Conservation (phyloP, 2,888 invertebrate genomes). For the Trachelus tabidus region DNA sequence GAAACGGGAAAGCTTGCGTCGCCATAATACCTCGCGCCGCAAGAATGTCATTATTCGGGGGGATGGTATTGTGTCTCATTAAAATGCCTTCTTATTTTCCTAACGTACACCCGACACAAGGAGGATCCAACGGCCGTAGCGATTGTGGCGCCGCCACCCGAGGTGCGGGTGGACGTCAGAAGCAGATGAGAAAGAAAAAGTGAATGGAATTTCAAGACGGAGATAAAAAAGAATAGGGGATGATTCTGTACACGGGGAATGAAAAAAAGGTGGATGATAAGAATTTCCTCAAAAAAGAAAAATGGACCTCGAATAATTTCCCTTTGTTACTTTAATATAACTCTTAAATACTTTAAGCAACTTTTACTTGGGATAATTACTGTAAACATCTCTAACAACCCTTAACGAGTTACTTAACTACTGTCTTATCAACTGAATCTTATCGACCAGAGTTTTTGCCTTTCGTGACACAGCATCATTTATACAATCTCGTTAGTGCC, state of each 20-base stretch:
- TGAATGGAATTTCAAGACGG: background rate
- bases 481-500: constrained; percentile 20
- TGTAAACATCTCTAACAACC: background rate
- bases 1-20: background rate
- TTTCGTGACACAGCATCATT: constrained; percentile 21
- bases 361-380: background rate
- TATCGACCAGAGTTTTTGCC: constrained; percentile 15
- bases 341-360: background rate
- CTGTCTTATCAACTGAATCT: background rate
- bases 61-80: constrained; percentile 17
- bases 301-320: background rate
- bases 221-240: background rate
- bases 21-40: constrained; percentile 12
- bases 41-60: constrained; percentile 22
- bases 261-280: too few species aligned
- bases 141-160: background rate
- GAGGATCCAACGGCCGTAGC: constrained; percentile 1
- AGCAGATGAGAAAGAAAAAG: background rate
- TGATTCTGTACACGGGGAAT: background rate
- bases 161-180: background rate
- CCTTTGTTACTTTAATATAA: background rate
- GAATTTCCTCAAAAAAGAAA: background rate
- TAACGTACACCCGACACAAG: constrained; percentile 10
- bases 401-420: background rate
- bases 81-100: constrained; percentile 24